Base-by-base conservation (phyloP, 2,113 vertebrate species). In the Synodontis membranacea region DNA sequence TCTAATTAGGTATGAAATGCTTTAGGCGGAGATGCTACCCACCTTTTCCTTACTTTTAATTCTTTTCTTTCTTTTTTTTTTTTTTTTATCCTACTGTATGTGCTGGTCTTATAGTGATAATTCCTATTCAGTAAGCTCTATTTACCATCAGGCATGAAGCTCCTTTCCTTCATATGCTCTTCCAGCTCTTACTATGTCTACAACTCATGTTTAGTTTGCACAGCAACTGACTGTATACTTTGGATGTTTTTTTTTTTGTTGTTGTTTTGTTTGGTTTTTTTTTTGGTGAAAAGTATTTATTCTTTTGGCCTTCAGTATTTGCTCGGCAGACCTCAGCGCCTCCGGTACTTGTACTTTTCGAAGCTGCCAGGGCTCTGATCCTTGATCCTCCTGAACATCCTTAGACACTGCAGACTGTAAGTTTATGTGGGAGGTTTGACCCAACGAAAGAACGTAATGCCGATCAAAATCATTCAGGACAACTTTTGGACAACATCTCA, bases 311-410 rank as follows among this genome's bases (percentile, higher is more conserved):
- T 34, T 2, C 5, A 76, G 74, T 0, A 46, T 76, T 72, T 72
- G 19, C 25, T 72, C 19, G 5, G 64, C 31, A 66, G n/a, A 66
- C 64, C 31, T 15, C 21, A 44, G 23, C 12, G 39, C 39, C 70
- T 44, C 70, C 44, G 48, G 72, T 6, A 14, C 25, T 48, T 74
- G 39, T 74, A 1, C 9, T 46, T 75, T 48, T 19, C 19, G 11
- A 31, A 52, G 74, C 28, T 48, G 28, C 14, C 44, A 76, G n/a
- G 11, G 9, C 25, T 75, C 10, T 50, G 75, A 50, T 78, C 28
- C 75, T 52, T 52, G 75, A 78, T 78, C 75, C 75, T 78, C 46
- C 75, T 8, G 7, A 78, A 52, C 46, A 76, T 48, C n/a, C 25
- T 50, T 31, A 75, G 42, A 75, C 44, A n/a, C 28, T 17, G 28